A percentile compares a stretch with the other conserved stretches of the same genome.
phyloP scores from a whole-genome alignment of 2,113 vertebrate genomes.

The Pituophis catenifer region DNA sequence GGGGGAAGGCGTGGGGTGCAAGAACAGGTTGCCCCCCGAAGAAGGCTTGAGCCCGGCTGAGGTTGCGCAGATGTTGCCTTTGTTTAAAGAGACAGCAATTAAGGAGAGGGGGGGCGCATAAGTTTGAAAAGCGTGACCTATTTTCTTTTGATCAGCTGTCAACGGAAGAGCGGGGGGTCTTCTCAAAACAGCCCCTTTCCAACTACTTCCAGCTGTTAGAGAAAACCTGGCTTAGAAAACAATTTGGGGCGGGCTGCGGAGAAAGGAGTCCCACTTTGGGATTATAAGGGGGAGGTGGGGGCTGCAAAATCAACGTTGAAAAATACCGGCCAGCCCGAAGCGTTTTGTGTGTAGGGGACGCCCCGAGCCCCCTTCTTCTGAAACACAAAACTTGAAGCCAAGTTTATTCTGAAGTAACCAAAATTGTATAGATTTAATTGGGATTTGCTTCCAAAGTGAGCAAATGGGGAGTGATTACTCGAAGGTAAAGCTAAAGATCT shows the following conservation, averaged over 20 bases:
- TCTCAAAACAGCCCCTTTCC: conserved; percentile 61
- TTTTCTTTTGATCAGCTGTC: conserved; percentile 83
- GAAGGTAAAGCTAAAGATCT: neutral
- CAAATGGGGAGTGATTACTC: neutral
- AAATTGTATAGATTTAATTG: neutral
- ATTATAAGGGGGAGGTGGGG: neutral
- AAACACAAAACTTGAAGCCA: neutral
- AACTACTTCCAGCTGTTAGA: conserved; percentile 75
- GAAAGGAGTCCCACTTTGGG: neutral
- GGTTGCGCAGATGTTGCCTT: conserved; percentile 82
- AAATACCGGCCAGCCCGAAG: conserved; percentile 9
- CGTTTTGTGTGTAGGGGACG: neutral
- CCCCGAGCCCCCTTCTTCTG: fast-evolving
- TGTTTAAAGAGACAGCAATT: conserved; percentile 82
- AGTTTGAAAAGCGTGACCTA: conserved; percentile 82
- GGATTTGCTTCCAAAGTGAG: neutral
- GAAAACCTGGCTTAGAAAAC: neutral
- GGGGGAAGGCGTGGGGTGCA: conserved; percentile 15
- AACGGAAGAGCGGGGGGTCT: conserved; percentile 76
- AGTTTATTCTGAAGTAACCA: neutral
- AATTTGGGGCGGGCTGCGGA: neutral
- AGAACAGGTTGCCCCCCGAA: conserved; percentile 62
- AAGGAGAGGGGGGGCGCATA: conserved; percentile 73
- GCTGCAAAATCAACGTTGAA: conserved; percentile 38
- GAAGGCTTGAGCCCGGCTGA: conserved; percentile 59